Percentiles rank a stretch among this genome's conserved stretches.
These are phyloP conservation scores for Pseudolycoriella hygida DNA, from an alignment of 2,888 invertebrate species.

Conservation along the genomic window DNA sequence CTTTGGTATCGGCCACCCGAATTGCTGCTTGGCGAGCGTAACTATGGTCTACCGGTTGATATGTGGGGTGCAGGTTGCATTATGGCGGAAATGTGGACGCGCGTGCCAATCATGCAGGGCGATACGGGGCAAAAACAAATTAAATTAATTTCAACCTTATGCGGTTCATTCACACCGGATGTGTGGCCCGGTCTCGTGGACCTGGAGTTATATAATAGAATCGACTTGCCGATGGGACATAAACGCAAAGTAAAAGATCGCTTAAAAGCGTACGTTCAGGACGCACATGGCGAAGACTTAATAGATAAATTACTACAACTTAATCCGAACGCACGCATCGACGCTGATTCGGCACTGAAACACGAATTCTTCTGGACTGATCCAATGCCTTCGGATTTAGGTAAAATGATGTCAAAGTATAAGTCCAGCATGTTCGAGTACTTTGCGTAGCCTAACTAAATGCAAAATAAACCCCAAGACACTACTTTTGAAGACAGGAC, in stretches of 20 bases:
- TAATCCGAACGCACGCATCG: slow-evolving; percentile 75
- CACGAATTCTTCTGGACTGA: slow-evolving; percentile 94
- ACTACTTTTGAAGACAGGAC: slow-evolving; percentile 75
- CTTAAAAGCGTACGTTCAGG: slow-evolving; percentile 76
- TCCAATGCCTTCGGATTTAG: no score
- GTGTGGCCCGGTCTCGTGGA: no score
- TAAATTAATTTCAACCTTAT: slow-evolving; percentile 83
- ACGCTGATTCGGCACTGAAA: slow-evolving; percentile 84
- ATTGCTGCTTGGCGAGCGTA: no score
- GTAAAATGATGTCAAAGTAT: slow-evolving; percentile 85
- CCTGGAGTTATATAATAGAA: no score
- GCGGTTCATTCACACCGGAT: no score
- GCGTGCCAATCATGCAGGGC: slow-evolving; percentile 88
- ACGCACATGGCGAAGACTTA: slow-evolving; percentile 84
- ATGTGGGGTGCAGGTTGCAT: no score
- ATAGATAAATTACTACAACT: slow-evolving; percentile 80
- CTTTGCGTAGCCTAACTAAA: slow-evolving; percentile 44
- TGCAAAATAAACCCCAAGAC: slow-evolving; percentile 44
- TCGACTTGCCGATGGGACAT: no score
- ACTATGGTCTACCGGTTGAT: no score
- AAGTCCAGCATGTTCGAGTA: slow-evolving; percentile 91
- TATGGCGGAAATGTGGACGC: no score
- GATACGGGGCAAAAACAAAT: slow-evolving; percentile 93
- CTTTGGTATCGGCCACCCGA: no score
- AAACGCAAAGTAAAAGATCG: slow-evolving; percentile 71